phyloP scores from a whole-genome alignment of 2,888 invertebrate species.

The Drosophila meridionalis region DNA sequence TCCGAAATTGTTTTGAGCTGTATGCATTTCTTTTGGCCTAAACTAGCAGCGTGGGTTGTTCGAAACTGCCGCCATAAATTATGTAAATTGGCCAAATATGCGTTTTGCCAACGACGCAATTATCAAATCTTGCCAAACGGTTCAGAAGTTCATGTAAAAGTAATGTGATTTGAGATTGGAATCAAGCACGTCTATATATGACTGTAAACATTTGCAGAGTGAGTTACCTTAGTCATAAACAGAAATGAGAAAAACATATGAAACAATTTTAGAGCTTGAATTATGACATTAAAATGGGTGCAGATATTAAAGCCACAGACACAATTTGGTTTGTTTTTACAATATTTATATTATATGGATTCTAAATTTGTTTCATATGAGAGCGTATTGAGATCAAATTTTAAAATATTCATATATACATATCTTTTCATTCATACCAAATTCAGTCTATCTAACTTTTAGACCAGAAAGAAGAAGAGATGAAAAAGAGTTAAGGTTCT shows the following conservation, averaged over 20 bases:
- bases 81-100: constrained; percentile 67
- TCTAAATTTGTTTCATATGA: neutral
- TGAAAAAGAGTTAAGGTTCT: too few relatives aligned
- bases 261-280: neutral
- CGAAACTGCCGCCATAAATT: constrained; percentile 64
- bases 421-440: too few relatives aligned
- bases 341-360: neutral
- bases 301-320: neutral
- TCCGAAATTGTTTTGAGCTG: constrained; percentile 48
- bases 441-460: too few relatives aligned
- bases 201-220: neutral
- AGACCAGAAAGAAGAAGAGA: too few relatives aligned
- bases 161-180: constrained; percentile 18
- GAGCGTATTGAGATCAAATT: too few relatives aligned
- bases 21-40: constrained; percentile 54
- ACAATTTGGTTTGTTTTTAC: too few relatives aligned
- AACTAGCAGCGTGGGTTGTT: constrained; percentile 39
- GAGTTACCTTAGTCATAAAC: neutral
- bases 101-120: constrained; percentile 52
- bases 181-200: neutral
- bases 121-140: constrained; percentile 29
- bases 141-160: neutral
- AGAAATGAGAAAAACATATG: neutral
- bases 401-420: too few relatives aligned
- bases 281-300: neutral